These are phyloP conservation scores for Pedicia rivosa DNA, from an alignment of 2,888 invertebrate species.

Conservation along the genomic window DNA sequence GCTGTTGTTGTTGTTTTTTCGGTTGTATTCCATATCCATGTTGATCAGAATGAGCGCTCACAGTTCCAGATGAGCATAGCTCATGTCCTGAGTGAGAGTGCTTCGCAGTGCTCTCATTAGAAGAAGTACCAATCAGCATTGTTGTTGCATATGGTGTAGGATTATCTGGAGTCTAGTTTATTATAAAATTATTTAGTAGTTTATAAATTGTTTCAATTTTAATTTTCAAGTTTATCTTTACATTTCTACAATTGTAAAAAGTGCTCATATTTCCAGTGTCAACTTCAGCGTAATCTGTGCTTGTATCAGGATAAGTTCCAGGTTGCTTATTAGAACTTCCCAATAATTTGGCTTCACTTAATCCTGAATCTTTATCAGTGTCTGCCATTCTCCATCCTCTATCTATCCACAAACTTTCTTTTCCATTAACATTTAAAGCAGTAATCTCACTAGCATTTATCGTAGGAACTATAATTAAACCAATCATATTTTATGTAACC, in stretches of 20 bases:
- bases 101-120: conserved; percentile 29
- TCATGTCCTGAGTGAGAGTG: conserved; percentile 21
- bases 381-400: conserved; percentile 48
- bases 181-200: not conserved
- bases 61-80: conserved; percentile 29
- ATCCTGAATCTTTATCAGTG: conserved; percentile 42
- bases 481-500: not conserved
- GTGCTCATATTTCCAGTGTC: conserved; percentile 49
- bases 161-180: conserved; percentile 35
- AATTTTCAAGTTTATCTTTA: conserved; percentile 10
- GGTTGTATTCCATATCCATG: conserved; percentile 15
- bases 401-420: conserved; percentile 54
- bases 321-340: conserved; percentile 34
- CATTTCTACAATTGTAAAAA: conserved; percentile 50
- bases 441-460: conserved; percentile 34
- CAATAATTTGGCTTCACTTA: conserved; percentile 39
- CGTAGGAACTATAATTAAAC: conserved; percentile 17
- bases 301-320: conserved; percentile 30
- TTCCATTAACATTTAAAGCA: conserved; percentile 33
- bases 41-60: conserved; percentile 29
- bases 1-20: conserved; percentile 19
- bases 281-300: conserved; percentile 52
- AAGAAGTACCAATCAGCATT: conserved; percentile 39
- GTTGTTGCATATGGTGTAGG: conserved; percentile 62
- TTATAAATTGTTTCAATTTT: not conserved